Percentiles rank a stretch among this genome's conserved stretches.
Evolutionary conservation across 2,113 vertebrate genomes (phyloP).

Genomic region (Globicephala melas): DNA sequence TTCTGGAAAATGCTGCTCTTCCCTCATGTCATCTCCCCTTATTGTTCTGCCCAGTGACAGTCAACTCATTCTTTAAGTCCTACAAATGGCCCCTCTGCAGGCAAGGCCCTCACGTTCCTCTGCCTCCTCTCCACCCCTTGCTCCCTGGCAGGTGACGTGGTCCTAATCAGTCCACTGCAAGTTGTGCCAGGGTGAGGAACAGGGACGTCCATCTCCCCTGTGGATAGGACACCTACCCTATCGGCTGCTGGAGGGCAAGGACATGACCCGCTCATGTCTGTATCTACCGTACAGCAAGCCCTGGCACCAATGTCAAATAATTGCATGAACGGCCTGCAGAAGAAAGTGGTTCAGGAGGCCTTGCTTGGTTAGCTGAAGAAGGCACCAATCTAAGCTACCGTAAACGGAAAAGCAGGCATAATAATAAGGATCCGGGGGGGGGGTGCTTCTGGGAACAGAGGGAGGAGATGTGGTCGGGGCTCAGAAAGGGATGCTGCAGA

Average conservation of each 20-base stretch:
- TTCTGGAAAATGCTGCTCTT: background rate
- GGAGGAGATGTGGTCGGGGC: background rate
- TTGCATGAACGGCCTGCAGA: rapidly evolving
- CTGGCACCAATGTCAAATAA: background rate
- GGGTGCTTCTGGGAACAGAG: background rate
- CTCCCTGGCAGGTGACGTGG: background rate
- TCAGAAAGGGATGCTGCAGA: background rate
- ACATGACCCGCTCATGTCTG: no score
- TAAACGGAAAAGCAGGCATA: background rate
- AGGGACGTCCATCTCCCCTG: background rate
- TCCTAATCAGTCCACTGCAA: background rate
- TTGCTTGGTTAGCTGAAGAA: background rate
- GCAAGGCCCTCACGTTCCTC: background rate
- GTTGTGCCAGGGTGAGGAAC: background rate
- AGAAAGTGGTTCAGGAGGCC: background rate
- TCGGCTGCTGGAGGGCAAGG: background rate
- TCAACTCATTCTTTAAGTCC: background rate
- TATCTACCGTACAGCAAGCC: background rate
- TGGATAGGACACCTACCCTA: background rate
- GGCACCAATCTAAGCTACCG: background rate
- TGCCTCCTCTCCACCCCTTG: background rate
- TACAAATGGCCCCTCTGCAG: no score
- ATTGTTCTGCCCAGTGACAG: background rate
- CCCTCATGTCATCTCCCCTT: background rate
- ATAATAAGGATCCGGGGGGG: background rate